phyloP scores from a whole-genome alignment of 2,797 vertebrate genomes.

The Scleropages formosus region DNA sequence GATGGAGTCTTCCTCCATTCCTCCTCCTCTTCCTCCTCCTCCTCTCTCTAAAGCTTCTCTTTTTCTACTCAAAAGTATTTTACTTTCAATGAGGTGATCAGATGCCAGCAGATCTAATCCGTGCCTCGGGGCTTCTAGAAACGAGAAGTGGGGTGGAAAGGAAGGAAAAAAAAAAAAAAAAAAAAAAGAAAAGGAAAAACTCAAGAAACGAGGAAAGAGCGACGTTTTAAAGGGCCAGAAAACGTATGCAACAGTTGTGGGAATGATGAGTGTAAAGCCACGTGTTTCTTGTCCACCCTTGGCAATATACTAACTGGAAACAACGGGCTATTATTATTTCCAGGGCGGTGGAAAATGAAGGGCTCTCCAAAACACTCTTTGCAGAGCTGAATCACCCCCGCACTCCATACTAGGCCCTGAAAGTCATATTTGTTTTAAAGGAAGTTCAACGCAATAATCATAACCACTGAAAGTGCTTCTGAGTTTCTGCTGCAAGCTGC shows the following conservation, averaged over 20 bases:
- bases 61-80: conserved; percentile 53
- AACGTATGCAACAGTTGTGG: conserved; percentile 61
- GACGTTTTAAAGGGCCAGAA: conserved; percentile 70
- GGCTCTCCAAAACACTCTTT: conserved; percentile 50
- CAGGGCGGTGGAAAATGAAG: conserved; percentile 39
- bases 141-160: conserved; percentile 54
- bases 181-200: too few relatives aligned
- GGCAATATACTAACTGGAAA: conserved; percentile 65
- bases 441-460: conserved; percentile 21
- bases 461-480: background rate
- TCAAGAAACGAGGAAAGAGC: conserved; percentile 43
- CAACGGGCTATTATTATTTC: conserved; percentile 55
- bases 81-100: conserved; percentile 71
- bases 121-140: conserved; percentile 72
- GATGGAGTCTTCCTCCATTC: conserved; percentile 1
- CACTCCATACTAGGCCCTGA: background rate
- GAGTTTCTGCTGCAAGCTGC: conserved; percentile 7
- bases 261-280: conserved; percentile 52
- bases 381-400: conserved; percentile 27
- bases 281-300: conserved; percentile 41
- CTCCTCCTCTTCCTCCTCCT: background rate
- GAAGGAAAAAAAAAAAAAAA: too few relatives aligned
- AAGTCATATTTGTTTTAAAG: conserved; percentile 16
- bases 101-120: conserved; percentile 75
- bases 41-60: conserved; percentile 21